These are phyloP conservation scores for Acrocephalus arundinaceus DNA, from an alignment of 2,113 vertebrate genomes.

Conservation along the genomic window DNA sequence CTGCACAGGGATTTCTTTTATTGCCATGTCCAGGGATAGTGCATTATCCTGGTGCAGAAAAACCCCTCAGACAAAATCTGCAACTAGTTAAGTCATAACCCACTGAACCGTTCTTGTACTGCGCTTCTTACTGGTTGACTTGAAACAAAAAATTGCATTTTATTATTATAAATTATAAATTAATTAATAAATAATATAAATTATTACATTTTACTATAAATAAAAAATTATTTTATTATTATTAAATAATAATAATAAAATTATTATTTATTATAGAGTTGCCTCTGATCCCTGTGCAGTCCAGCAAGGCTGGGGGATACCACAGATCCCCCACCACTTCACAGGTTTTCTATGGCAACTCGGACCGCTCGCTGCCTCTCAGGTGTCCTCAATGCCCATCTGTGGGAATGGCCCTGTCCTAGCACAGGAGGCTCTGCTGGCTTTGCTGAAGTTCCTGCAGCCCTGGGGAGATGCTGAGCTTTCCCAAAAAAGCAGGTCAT, in stretches of 20 bases:
- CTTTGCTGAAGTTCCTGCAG: neutral
- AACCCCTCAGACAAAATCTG: neutral
- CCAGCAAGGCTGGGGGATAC: neutral
- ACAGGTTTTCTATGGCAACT: no score
- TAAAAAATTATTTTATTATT: no score
- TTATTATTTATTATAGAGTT: neutral
- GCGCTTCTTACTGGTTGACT: neutral
- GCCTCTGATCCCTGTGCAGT: neutral
- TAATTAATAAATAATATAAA: no score
- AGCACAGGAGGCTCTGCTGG: neutral
- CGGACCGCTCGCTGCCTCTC: neutral
- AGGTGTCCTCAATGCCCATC: neutral
- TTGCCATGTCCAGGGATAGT: neutral
- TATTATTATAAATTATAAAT: no score
- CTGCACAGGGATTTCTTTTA: neutral
- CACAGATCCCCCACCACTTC: neutral
- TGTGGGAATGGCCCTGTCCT: neutral
- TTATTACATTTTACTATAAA: no score
- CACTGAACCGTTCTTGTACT: rapidly evolving
- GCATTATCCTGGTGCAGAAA: rapidly evolving
- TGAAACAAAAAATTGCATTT: neutral
- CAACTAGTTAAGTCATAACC: neutral
- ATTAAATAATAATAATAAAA: no score
- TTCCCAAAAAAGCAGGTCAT: neutral
- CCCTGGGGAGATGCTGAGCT: neutral